A percentile compares a stretch with the other conserved stretches of the same genome.
These are phyloP conservation scores for Drosophila percnosoma DNA, from an alignment of 2,888 invertebrate species.

Conservation along the genomic window DNA sequence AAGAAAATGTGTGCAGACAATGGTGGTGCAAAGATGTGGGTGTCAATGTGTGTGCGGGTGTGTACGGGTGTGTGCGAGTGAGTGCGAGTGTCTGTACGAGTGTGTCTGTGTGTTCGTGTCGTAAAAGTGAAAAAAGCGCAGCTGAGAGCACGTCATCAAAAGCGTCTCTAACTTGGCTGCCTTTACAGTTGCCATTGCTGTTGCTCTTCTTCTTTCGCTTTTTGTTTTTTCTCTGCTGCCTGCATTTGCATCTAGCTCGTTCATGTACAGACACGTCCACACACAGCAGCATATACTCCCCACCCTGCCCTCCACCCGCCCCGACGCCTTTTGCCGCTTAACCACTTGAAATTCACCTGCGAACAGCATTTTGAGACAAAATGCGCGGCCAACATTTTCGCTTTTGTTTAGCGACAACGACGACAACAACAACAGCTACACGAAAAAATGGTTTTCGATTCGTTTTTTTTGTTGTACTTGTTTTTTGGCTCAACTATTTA, in stretches of 20 bases:
- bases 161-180: slow-evolving; percentile 42
- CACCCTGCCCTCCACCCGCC: background rate
- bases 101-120: slow-evolving; percentile 8
- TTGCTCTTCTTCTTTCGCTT: slow-evolving; percentile 21
- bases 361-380: slow-evolving; percentile 33
- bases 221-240: slow-evolving; percentile 14
- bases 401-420: slow-evolving; percentile 45
- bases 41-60: slow-evolving; percentile 16
- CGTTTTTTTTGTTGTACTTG: slow-evolving; percentile 11
- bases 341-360: slow-evolving; percentile 53
- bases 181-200: slow-evolving; percentile 17
- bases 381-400: slow-evolving; percentile 45
- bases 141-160: slow-evolving; percentile 71
- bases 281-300: background rate
- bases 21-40: slow-evolving; percentile 5
- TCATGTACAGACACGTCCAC: slow-evolving; percentile 48
- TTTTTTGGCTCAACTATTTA: slow-evolving; percentile 50
- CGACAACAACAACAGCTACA: slow-evolving; percentile 17
- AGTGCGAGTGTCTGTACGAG: slow-evolving; percentile 16
- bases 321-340: background rate
- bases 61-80: slow-evolving; percentile 6
- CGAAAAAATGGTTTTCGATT: background rate
- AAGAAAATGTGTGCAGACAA: slow-evolving; percentile 28
- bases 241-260: slow-evolving; percentile 50
- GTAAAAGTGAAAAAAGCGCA: slow-evolving; percentile 73